Conservation (phyloP, 2,888 invertebrate species). For the Slavum lentiscoides region DNA sequence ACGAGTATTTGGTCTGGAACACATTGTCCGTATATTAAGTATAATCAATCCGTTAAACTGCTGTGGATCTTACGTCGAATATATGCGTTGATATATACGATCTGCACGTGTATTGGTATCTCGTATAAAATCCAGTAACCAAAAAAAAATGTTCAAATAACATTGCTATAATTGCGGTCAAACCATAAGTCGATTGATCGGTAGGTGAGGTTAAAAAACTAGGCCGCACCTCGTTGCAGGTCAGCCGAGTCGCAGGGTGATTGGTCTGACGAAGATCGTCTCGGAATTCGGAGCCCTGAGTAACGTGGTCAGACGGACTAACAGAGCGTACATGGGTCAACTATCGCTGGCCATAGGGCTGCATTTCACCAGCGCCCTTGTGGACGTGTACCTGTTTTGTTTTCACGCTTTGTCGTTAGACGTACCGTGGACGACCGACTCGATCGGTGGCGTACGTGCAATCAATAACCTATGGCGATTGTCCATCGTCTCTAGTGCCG, state of each 20-base stretch:
- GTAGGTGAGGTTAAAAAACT: too few relatives aligned
- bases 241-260: neutral
- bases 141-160: too few relatives aligned
- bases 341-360: constrained; percentile 19
- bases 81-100: too few relatives aligned
- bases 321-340: constrained; percentile 7
- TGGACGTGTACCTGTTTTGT: constrained; percentile 34
- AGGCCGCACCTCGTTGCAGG: neutral
- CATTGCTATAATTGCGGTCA: too few relatives aligned
- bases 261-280: neutral
- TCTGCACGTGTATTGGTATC: too few relatives aligned
- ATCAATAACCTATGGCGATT: constrained; percentile 34
- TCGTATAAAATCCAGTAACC: too few relatives aligned
- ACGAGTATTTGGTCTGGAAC: too few relatives aligned
- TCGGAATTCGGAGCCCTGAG: neutral
- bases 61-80: too few relatives aligned
- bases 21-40: too few relatives aligned
- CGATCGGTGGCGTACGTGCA: neutral
- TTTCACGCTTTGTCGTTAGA: constrained; percentile 1
- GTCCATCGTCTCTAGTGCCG: constrained; percentile 19
- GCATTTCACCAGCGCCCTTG: constrained; percentile 6
- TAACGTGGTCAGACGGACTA: neutral
- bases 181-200: too few relatives aligned
- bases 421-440: neutral
- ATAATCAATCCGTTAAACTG: too few relatives aligned